A percentile compares a stretch with the other conserved stretches of the same genome.
These are phyloP conservation scores for Alcedo atthis DNA, from an alignment of 2,797 vertebrate genomes.

Conservation along the genomic window DNA sequence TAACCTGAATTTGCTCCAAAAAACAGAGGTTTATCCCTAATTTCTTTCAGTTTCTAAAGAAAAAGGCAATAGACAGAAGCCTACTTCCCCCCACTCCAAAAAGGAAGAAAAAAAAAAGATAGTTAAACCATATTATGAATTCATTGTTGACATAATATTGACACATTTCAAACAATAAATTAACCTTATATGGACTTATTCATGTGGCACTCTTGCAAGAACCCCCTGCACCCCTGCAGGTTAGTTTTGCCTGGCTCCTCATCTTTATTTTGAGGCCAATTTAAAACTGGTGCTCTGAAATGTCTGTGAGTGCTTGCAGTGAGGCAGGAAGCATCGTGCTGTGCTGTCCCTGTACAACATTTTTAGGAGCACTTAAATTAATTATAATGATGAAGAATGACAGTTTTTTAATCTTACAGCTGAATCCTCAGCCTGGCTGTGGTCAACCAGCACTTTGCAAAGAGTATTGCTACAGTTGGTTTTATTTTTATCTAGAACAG, in stretches of 20 bases:
- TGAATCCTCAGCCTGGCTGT: background rate
- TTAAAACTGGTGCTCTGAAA: background rate
- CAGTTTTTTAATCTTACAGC: background rate
- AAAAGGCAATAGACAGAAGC: background rate
- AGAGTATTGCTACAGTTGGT: background rate
- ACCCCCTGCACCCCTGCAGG: fast-evolving
- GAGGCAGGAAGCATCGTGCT: background rate
- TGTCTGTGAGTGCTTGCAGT: fast-evolving
- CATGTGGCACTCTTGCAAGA: background rate
- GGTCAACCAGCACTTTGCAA: background rate
- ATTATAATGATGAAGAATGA: background rate
- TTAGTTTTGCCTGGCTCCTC: background rate
- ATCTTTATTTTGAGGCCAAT: background rate
- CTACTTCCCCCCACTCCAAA: background rate
- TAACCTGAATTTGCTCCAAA: background rate
- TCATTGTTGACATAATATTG: background rate
- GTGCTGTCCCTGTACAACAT: background rate
- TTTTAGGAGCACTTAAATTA: background rate
- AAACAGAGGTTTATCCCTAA: background rate
- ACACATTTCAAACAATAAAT: background rate
- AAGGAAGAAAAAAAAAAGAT: background rate
- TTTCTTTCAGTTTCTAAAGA: background rate
- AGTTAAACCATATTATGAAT: background rate
- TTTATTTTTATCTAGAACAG: background rate
- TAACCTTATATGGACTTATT: background rate